These are phyloP conservation scores for Nylanderia fulva DNA, from an alignment of 1,140 invertebrate species.

Conservation along the genomic window DNA sequence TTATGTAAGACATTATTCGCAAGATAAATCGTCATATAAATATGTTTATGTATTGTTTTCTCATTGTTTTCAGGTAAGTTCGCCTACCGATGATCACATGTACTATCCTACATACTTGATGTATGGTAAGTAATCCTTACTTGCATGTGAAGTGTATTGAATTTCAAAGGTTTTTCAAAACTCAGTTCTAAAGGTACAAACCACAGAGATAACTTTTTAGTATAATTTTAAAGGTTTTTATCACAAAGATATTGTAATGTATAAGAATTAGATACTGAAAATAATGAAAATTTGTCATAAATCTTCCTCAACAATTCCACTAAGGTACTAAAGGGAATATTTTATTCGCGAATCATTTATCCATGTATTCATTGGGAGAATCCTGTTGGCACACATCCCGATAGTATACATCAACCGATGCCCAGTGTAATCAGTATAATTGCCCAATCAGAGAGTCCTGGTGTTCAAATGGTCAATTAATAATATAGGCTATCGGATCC, in stretches of 20 bases:
- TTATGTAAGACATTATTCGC: background rate
- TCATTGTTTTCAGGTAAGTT: constrained; percentile 43
- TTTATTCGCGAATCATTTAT: too few relatives aligned
- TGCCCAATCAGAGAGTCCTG: too few relatives aligned
- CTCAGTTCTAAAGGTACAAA: too few relatives aligned
- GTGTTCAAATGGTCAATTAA: too few relatives aligned
- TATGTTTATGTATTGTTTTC: background rate
- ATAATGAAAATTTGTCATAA: background rate
- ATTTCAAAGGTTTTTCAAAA: background rate
- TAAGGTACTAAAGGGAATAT: background rate
- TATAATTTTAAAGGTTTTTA: background rate
- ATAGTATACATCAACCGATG: too few relatives aligned
- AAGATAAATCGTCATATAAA: background rate
- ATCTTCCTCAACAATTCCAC: background rate
- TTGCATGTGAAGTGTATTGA: background rate
- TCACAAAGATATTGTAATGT: background rate
- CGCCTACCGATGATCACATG: background rate
- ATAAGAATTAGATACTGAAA: background rate
- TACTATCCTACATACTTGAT: background rate
- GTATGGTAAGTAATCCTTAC: constrained; percentile 25
- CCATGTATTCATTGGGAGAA: too few relatives aligned
- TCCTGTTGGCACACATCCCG: too few relatives aligned
- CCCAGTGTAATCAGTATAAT: too few relatives aligned
- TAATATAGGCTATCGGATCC: too few relatives aligned
- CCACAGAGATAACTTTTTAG: too few relatives aligned